Evolutionary conservation across 2,113 vertebrate species (phyloP), one percentile per base, ranked within the genome.

Genomic region (Melanocharis versteri): DNA sequence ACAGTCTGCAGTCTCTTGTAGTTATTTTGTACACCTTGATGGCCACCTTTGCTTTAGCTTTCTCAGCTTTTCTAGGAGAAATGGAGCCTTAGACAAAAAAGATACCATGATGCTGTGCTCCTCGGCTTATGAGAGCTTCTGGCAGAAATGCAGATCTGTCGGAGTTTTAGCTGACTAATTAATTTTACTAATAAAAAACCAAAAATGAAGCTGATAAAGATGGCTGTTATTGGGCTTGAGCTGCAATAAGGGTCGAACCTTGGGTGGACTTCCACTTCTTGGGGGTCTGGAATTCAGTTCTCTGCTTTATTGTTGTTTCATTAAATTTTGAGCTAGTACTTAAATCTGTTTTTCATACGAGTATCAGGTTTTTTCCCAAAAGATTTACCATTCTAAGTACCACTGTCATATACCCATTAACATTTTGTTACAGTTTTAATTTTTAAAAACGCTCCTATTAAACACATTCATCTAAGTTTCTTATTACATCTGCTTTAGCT

Each of bases 391-490:
- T 10, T 35, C 3, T 45, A 62, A 51, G 33, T 75, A n/a, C 10
- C 24, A 26, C 42, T 70, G 15, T 26, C 17, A 3, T 57, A 78
- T 23, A 53, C 21, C 31, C 24, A 58, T 93, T 93, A 64, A 72
- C 50, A 61, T 72, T 94, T 90, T 7, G 26, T 83, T 92, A 35
- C 0, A 1, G 47, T 79, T 83, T 90, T 87, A 75, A 90, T 90
- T 93, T 93, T 94, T 71, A 90, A 94, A 93, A 92, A 18, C 35
- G 19, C 21, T 76, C 3, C 48, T 90, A 79, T 90, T 90, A 60
- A 90, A 71, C 9, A 24, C 45, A 79, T 81, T 78, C 0, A 69
- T 96, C 75, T 85, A 30, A 5, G 60, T 92, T 88, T 68, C 44
- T 68, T 76, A 48, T 37, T 92, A 15, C 17, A 40, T 65, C 37